Conservation (phyloP, 2,888 invertebrate genomes). For the Ceriagrion tenellum region DNA sequence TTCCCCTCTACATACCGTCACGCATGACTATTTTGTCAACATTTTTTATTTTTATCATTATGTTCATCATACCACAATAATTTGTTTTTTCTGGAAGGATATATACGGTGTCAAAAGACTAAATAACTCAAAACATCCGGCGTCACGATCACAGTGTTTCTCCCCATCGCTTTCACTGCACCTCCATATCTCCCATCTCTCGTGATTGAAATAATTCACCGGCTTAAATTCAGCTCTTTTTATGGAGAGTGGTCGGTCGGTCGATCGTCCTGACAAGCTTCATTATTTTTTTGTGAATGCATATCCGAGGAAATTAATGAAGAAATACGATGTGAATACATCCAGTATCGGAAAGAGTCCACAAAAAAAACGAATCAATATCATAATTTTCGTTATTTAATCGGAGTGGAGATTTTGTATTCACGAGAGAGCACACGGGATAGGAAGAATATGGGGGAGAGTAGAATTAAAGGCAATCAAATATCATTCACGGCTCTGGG, state of each 20-base stretch:
- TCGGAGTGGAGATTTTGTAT: background rate
- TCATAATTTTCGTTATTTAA: background rate
- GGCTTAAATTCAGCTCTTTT: background rate
- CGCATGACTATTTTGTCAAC: too few relatives aligned
- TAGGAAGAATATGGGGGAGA: background rate
- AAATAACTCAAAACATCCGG: background rate
- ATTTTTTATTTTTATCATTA: too few relatives aligned
- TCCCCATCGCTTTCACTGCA: background rate
- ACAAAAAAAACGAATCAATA: background rate
- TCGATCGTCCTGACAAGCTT: background rate
- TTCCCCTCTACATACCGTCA: too few relatives aligned
- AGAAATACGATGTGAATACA: constrained; percentile 11
- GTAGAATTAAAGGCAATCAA: constrained; percentile 29
- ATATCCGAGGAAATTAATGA: background rate
- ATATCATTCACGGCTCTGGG: background rate
- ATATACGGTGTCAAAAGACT: background rate
- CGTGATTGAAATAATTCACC: constrained; percentile 17
- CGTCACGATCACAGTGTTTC: background rate
- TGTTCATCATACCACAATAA: too few relatives aligned
- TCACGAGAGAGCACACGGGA: background rate
- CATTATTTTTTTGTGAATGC: background rate
- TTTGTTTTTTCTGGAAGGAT: too few relatives aligned
- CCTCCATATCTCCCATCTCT: background rate
- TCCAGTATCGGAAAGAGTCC: background rate
- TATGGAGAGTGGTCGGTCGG: background rate